Conservation (phyloP, 2,797 vertebrate genomes). For the Rallus crepitans region DNA sequence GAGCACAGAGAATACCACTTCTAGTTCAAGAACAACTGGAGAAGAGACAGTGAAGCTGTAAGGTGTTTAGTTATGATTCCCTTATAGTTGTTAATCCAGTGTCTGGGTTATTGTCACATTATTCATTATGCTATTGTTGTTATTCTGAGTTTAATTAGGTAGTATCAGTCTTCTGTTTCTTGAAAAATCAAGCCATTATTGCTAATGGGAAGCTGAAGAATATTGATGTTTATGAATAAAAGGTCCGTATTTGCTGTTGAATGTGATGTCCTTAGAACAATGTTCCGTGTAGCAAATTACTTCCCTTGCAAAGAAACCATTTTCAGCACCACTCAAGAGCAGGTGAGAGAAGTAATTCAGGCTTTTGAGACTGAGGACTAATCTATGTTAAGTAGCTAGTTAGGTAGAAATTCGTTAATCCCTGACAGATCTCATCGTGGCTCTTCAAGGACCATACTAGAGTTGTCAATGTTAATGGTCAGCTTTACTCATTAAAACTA, state of each 20-base stretch:
- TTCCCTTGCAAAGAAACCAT: background rate
- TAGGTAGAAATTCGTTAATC: background rate
- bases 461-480: background rate
- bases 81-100: background rate
- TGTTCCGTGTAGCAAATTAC: background rate
- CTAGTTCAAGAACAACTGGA: background rate
- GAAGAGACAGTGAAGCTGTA: background rate
- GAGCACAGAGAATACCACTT: background rate
- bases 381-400: background rate
- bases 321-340: background rate
- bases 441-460: background rate
- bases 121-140: background rate
- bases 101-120: background rate
- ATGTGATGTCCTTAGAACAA: background rate
- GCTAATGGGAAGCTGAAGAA: background rate
- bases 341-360: background rate
- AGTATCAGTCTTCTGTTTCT: background rate
- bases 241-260: background rate
- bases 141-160: background rate
- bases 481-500: background rate
- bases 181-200: background rate
- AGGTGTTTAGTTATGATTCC: background rate
- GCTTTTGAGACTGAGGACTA: background rate
- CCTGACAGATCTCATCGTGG: background rate
- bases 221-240: background rate